Conservation (phyloP, 1,140 invertebrate genomes). For the Samia ricini region DNA sequence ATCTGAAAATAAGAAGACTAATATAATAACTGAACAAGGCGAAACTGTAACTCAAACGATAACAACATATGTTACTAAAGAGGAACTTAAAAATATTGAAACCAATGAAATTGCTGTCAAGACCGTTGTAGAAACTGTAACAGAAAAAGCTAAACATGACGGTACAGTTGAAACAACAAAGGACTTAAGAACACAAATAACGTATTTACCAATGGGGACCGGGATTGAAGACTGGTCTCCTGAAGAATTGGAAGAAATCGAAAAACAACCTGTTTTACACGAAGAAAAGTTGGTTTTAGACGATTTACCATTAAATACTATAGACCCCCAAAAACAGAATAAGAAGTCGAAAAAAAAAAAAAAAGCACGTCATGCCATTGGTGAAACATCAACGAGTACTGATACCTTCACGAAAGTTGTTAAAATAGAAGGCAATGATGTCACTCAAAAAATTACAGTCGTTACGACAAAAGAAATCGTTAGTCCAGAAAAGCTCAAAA, state of each 20-base stretch:
- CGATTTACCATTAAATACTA: conserved; percentile 37
- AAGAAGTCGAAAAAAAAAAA: conserved; percentile 56
- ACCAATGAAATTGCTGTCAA: conserved; percentile 69
- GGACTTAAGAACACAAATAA: conserved; percentile 75
- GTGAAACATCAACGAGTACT: conserved; percentile 74
- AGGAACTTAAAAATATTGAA: conserved; percentile 66
- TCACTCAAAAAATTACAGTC: conserved; percentile 71
- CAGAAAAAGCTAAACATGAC: conserved; percentile 62
- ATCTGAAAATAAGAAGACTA: conserved; percentile 64
- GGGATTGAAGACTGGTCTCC: conserved; percentile 70
- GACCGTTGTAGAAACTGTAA: conserved; percentile 73
- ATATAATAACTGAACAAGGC: conserved; percentile 47
- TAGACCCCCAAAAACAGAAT: conserved; percentile 34
- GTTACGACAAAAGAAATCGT: conserved; percentile 73
- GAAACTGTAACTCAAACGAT: conserved; percentile 67
- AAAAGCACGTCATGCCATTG: conserved; percentile 49
- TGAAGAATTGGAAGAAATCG: conserved; percentile 61
- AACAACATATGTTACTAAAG: conserved; percentile 66
- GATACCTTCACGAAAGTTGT: conserved; percentile 72
- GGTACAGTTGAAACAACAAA: conserved; percentile 72
- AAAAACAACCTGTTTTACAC: conserved; percentile 42
- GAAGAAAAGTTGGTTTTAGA: conserved; percentile 42
- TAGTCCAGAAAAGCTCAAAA: conserved; percentile 71
- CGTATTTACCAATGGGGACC: conserved; percentile 69
- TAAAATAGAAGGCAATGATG: conserved; percentile 70